These are phyloP conservation scores for Caenorhabditis elegans DNA, from an alignment of 1,140 invertebrate species.

Conservation along the genomic window DNA sequence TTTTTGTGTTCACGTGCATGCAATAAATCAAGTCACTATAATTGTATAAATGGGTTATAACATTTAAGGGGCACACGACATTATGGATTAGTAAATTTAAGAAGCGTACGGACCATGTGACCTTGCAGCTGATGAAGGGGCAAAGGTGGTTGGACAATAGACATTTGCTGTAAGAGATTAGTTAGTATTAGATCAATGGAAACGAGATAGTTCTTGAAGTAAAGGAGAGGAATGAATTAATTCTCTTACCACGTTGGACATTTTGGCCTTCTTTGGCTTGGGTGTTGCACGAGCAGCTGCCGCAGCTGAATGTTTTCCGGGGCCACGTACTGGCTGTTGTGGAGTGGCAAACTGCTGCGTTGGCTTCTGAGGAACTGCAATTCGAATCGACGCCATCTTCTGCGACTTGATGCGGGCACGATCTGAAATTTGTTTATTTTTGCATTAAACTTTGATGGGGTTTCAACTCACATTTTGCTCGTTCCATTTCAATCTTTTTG, in stretches of 20 bases:
- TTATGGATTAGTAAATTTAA: neutral
- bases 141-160: conserved; percentile 11
- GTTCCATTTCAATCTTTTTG: neutral
- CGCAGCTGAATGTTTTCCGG: neutral
- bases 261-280: neutral
- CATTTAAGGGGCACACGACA: too few relatives aligned
- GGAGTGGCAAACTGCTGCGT: neutral
- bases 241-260: neutral
- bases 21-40: neutral
- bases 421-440: neutral
- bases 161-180: conserved; percentile 30
- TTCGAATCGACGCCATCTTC: neutral
- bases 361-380: neutral
- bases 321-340: neutral
- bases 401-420: neutral
- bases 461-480: neutral
- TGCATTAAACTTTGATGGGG: too few relatives aligned
- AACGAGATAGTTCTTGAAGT: neutral
- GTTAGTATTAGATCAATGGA: neutral
- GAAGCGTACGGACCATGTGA: neutral
- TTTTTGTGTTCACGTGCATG: too few relatives aligned
- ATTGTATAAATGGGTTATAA: too few relatives aligned
- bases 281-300: neutral
- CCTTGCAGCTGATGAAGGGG: conserved; percentile 6
- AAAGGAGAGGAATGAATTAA: neutral